phyloP scores from a whole-genome alignment of 2,113 vertebrate genomes.

The Mormoops blainvillei region DNA sequence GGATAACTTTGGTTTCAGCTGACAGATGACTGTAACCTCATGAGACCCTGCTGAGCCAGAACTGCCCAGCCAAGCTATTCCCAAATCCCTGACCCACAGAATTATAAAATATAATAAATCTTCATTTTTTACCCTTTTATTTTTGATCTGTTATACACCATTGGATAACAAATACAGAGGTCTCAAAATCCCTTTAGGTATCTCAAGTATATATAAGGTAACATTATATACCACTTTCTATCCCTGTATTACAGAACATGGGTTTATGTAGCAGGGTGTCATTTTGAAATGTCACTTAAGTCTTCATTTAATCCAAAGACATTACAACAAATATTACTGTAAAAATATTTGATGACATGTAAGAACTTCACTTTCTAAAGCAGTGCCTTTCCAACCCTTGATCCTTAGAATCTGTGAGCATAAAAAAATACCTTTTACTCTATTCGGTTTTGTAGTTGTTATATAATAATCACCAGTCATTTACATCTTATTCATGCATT shows the following conservation, averaged over 20 bases:
- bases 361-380: neutral
- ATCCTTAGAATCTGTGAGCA: neutral
- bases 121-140: neutral
- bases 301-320: neutral
- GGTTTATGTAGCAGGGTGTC: neutral
- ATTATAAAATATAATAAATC: neutral
- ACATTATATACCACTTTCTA: neutral
- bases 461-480: neutral
- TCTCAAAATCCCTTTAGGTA: neutral
- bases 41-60: neutral
- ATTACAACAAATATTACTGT: neutral
- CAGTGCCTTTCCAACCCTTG: neutral
- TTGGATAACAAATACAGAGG: neutral
- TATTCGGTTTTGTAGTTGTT: neutral
- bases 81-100: neutral
- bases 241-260: neutral
- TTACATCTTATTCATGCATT: neutral
- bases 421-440: neutral
- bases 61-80: neutral
- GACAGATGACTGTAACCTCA: neutral
- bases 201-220: neutral
- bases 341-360: neutral
- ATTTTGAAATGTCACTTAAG: neutral
- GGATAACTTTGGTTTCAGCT: neutral
- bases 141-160: neutral